A percentile compares a stretch with the other conserved stretches of the same genome.
phyloP scores from a whole-genome alignment of 30 jellyfish, hydroid and myxozoan genomes.

The Mastigias papua region DNA sequence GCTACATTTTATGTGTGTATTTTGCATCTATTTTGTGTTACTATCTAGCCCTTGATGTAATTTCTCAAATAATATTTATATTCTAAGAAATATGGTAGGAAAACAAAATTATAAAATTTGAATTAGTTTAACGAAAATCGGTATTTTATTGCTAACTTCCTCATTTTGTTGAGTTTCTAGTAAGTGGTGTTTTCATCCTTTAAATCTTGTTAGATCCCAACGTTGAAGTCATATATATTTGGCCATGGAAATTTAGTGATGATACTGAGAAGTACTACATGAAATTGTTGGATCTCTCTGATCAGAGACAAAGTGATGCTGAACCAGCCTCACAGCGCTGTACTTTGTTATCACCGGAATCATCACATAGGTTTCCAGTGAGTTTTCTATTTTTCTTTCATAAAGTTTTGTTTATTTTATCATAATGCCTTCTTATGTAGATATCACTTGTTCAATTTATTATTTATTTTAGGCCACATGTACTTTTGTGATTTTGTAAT shows the following conservation, averaged over 20 bases:
- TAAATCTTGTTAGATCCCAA: conserved; percentile 61
- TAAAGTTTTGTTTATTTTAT: neutral
- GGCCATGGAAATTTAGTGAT: conserved; percentile 79
- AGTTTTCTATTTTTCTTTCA: neutral
- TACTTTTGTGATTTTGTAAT: too few relatives aligned
- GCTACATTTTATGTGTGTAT: neutral
- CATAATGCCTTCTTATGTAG: neutral
- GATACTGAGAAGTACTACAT: conserved; percentile 82
- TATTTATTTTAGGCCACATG: too few relatives aligned
- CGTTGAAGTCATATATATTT: conserved; percentile 87
- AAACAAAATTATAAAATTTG: too few relatives aligned
- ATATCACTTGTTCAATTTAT: neutral
- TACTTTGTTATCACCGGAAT: conserved; percentile 75
- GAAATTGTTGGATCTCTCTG: conserved; percentile 59
- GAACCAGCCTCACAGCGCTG: conserved; percentile 66
- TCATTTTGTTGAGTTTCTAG: too few relatives aligned
- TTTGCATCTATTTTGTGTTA: too few relatives aligned
- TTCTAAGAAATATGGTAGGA: too few relatives aligned
- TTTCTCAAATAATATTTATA: too few relatives aligned
- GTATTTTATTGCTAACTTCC: too few relatives aligned
- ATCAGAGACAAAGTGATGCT: conserved; percentile 23
- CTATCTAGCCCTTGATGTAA: too few relatives aligned
- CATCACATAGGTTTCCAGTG: conserved; percentile 78
- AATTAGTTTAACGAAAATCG: too few relatives aligned
- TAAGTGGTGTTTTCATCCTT: neutral